phyloP scores from a whole-genome alignment of 1,140 invertebrate genomes.

The Calliopsis andreniformis region DNA sequence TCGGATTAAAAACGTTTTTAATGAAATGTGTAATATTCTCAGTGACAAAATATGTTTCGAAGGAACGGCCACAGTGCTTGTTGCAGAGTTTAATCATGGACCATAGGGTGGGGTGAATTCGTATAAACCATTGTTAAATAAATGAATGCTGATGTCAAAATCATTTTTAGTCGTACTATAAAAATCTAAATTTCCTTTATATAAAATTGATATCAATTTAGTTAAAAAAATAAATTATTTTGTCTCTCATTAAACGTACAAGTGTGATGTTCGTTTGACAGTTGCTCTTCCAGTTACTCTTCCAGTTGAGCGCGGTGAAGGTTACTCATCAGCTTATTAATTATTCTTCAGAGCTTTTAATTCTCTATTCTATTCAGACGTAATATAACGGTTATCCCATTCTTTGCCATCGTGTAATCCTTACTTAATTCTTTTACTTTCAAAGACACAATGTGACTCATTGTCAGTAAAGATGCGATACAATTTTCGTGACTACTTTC shows the following conservation, averaged over 20 bases:
- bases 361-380: conserved; percentile 13
- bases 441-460: too few relatives aligned
- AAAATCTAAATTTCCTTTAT: not conserved
- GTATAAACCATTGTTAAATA: too few relatives aligned
- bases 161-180: accelerated
- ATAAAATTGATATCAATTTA: not conserved
- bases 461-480: too few relatives aligned
- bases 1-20: not conserved
- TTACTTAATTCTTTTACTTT: not conserved
- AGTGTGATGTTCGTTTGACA: not conserved
- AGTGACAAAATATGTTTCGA: too few relatives aligned
- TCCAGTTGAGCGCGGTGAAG: conserved; percentile 1
- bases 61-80: not conserved
- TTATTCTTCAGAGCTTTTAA: conserved; percentile 13
- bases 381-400: conserved; percentile 17
- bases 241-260: not conserved
- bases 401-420: not conserved
- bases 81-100: not conserved
- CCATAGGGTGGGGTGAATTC: conserved; percentile 6
- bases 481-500: too few relatives aligned
- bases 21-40: not conserved
- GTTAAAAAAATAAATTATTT: not conserved
- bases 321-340: conserved; percentile 32
- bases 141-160: not conserved
- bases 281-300: conserved; percentile 7